Conservation (phyloP, 2,888 invertebrate species). For the Cetonia aurata region DNA sequence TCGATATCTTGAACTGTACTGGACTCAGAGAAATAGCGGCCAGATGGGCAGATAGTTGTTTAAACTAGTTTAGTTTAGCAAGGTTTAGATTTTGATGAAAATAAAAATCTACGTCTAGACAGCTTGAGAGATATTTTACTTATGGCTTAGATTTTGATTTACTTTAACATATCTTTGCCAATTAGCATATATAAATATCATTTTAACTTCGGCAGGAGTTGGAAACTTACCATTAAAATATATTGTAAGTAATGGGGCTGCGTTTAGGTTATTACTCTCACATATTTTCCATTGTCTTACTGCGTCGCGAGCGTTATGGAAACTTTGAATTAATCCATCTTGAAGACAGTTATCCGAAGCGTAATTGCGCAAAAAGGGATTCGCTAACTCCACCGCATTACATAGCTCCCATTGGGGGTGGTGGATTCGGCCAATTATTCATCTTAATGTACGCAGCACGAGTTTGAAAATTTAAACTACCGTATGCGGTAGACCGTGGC, state of each 20-base stretch:
- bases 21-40: neutral
- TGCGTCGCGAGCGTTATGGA: neutral
- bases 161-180: too few species aligned
- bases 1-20: neutral
- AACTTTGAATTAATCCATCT: conserved; percentile 8
- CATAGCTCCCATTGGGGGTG: neutral
- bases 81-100: too few species aligned
- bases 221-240: too few species aligned
- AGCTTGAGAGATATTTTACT: too few species aligned
- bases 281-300: too few species aligned
- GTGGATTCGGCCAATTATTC: conserved; percentile 5
- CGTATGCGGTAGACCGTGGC: neutral
- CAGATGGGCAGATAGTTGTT: neutral
- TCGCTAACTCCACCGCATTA: conserved; percentile 13
- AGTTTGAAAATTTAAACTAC: conserved; percentile 5
- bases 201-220: too few species aligned
- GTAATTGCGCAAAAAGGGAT: conserved; percentile 19
- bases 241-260: too few species aligned
- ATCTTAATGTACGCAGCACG: neutral
- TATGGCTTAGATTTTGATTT: too few species aligned
- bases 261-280: too few species aligned
- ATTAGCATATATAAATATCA: too few species aligned
- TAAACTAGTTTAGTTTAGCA: neutral
- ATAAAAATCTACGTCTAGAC: too few species aligned
- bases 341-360: conserved; percentile 6